Percentiles rank a stretch among this genome's conserved stretches.
These are phyloP conservation scores for Ornithoptera alexandrae DNA, from an alignment of 2,888 invertebrate species.

Conservation along the genomic window DNA sequence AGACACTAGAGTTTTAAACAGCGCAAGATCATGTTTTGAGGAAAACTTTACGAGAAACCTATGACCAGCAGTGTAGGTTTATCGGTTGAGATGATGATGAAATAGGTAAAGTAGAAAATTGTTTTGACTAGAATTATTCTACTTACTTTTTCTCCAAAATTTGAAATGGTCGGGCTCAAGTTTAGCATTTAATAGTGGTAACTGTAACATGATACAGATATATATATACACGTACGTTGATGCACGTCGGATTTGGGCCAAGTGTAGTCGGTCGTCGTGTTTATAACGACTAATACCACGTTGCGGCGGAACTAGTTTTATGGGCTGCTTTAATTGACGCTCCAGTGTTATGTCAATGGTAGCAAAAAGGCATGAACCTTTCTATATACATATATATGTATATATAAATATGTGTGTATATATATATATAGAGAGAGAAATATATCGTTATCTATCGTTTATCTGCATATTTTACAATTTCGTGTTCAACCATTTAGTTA, in stretches of 20 bases:
- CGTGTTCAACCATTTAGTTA: background rate
- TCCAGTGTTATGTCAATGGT: background rate
- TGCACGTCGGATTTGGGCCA: constrained; percentile 69
- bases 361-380: background rate
- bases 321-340: constrained; percentile 28
- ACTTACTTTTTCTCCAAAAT: too few relatives aligned
- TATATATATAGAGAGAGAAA: background rate
- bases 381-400: background rate
- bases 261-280: constrained; percentile 65
- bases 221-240: constrained; percentile 54
- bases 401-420: too few relatives aligned
- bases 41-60: too few relatives aligned
- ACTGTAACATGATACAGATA: constrained; percentile 8
- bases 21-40: too few relatives aligned
- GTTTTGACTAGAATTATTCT: too few relatives aligned
- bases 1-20: too few relatives aligned
- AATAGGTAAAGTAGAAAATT: too few relatives aligned
- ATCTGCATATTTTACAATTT: background rate
- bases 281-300: constrained; percentile 52
- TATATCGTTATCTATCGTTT: background rate
- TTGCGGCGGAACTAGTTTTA: constrained; percentile 34
- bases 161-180: background rate
- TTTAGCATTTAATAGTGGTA: constrained; percentile 2
- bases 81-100: too few relatives aligned
- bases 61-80: too few relatives aligned